Evolutionary conservation across 2,113 vertebrate genomes (phyloP).

Genomic region (Crotalus horridus): DNA sequence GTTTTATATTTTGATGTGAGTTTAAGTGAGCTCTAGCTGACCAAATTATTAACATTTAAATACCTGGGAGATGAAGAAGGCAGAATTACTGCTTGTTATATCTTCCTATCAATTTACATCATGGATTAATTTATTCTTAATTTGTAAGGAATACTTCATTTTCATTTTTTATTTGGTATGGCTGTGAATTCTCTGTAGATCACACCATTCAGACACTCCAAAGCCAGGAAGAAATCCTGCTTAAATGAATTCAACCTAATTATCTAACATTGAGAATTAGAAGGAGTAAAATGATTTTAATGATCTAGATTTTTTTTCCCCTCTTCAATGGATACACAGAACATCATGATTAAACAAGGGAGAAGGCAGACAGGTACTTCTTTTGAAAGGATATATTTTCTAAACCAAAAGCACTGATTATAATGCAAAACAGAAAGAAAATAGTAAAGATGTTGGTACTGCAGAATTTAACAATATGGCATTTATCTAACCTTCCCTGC

Average conservation of each 20-base stretch:
- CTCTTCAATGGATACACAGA: neutral
- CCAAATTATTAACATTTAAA: neutral
- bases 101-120: neutral
- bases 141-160: neutral
- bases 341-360: neutral
- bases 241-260: neutral
- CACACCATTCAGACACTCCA: neutral
- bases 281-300: constrained; percentile 4
- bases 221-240: constrained; percentile 4
- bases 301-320: neutral
- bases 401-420: neutral
- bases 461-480: neutral
- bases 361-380: neutral
- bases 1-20: neutral
- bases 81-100: neutral
- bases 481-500: neutral
- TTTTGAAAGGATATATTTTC: neutral
- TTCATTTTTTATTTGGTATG: neutral
- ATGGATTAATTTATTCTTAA: neutral
- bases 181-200: neutral
- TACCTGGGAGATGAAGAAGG: neutral
- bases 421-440: neutral
- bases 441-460: neutral
- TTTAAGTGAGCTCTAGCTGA: neutral
- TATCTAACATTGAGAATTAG: constrained; percentile 19